Evolutionary conservation across 2,113 vertebrate genomes (phyloP).

Genomic region (Acinonyx jubatus): DNA sequence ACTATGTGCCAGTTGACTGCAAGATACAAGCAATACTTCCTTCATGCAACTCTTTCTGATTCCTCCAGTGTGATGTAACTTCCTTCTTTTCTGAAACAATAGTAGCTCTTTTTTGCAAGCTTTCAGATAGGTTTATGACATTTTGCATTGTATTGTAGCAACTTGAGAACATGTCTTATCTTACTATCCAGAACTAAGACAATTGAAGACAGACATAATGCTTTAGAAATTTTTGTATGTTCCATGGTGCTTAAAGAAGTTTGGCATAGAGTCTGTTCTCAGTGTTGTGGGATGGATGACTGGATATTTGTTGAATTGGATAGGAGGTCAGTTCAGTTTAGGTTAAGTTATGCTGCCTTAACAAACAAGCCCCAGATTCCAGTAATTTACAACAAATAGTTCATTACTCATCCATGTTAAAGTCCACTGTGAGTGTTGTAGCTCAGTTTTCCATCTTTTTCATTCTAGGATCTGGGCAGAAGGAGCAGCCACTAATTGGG

Average conservation of each 20-base stretch:
- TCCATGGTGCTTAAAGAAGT: background rate
- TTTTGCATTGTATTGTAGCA: background rate
- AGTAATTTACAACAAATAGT: background rate
- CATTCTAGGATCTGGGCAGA: background rate
- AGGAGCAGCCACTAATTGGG: background rate
- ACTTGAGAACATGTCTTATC: background rate
- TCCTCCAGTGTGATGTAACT: background rate
- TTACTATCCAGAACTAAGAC: background rate
- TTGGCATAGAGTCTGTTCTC: background rate
- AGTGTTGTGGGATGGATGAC: background rate
- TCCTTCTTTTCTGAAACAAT: background rate
- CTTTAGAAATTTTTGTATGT: background rate
- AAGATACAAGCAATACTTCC: background rate
- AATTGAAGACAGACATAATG: background rate
- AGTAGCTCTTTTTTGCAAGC: background rate
- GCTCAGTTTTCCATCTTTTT: background rate
- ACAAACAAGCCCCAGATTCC: background rate
- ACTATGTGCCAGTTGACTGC: background rate
- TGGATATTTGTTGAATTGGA: slow-evolving; percentile 15
- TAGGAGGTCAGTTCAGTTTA: background rate
- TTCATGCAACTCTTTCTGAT: background rate
- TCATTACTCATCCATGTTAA: background rate
- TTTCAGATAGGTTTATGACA: background rate
- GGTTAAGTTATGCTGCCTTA: background rate
- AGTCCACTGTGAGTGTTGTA: background rate